Percentiles rank a stretch among this genome's conserved stretches.
These are phyloP conservation scores for Bimastos eiseni DNA, from an alignment of 2,888 invertebrate genomes.

Conservation along the genomic window DNA sequence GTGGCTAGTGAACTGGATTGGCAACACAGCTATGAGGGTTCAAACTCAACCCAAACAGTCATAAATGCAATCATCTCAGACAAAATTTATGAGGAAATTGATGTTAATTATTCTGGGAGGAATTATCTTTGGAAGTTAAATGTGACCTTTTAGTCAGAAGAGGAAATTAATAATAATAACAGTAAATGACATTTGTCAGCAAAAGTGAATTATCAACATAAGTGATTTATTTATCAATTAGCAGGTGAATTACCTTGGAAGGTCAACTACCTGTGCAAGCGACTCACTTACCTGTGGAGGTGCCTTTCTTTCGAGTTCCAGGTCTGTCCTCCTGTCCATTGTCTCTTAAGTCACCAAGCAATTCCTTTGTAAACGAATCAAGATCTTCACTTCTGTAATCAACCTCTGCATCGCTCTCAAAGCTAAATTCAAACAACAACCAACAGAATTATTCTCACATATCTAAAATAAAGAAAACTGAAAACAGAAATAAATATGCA, in stretches of 20 bases:
- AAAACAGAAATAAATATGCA: too few species aligned
- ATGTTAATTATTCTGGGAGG: not conserved
- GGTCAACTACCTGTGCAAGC: not conserved
- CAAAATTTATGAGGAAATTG: not conserved
- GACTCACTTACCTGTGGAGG: not conserved
- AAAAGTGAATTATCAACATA: not conserved
- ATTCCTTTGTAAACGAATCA: not conserved
- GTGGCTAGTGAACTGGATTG: too few species aligned
- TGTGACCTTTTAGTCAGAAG: too few species aligned
- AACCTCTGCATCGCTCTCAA: constrained; percentile 36
- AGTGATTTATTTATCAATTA: not conserved
- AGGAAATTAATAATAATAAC: too few species aligned
- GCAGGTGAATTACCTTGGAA: not conserved
- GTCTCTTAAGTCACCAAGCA: not conserved
- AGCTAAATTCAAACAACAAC: constrained; percentile 17
- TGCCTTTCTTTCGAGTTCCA: not conserved
- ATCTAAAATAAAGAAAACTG: not conserved
- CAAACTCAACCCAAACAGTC: not conserved
- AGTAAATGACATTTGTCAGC: not conserved
- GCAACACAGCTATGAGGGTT: too few species aligned
- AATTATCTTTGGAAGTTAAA: too few species aligned
- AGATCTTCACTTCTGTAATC: constrained; percentile 27
- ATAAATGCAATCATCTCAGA: not conserved
- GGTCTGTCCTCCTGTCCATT: not conserved
- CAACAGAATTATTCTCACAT: not conserved